These are phyloP conservation scores for Oegoconia quadripuncta DNA, from an alignment of 2,888 invertebrate species.

Conservation along the genomic window DNA sequence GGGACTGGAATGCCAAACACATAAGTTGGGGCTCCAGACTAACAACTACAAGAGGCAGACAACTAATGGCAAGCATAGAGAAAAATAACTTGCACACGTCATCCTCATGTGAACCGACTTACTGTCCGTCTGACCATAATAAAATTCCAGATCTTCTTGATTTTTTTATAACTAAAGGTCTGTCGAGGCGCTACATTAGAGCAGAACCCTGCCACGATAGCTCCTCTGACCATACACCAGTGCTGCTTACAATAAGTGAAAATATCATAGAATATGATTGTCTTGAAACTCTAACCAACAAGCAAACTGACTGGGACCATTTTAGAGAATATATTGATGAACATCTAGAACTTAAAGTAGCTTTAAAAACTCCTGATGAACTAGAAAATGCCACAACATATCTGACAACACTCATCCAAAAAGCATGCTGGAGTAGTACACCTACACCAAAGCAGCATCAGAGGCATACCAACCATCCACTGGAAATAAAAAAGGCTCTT, in stretches of 20 bases:
- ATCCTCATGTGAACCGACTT: slow-evolving; percentile 19
- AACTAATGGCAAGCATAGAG: slow-evolving; percentile 7
- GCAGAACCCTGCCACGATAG: slow-evolving; percentile 21
- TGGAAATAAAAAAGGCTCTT: slow-evolving; percentile 12
- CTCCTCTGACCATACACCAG: no score
- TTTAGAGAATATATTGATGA: slow-evolving; percentile 10
- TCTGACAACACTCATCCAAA: slow-evolving; percentile 7
- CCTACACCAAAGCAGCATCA: not conserved
- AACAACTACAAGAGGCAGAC: slow-evolving; percentile 12
- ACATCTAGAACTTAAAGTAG: slow-evolving; percentile 7
- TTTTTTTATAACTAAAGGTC: slow-evolving; percentile 18
- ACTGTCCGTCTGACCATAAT: slow-evolving; percentile 21
- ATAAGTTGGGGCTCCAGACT: slow-evolving; percentile 16
- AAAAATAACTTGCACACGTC: slow-evolving; percentile 1
- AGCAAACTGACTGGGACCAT: slow-evolving; percentile 17
- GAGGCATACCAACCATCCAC: not conserved
- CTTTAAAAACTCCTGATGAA: slow-evolving; percentile 11
- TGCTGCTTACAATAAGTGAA: slow-evolving; percentile 18
- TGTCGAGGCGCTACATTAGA: slow-evolving; percentile 5
- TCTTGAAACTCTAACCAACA: slow-evolving; percentile 6
- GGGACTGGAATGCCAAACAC: slow-evolving; percentile 22
- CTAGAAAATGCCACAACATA: slow-evolving; percentile 7
- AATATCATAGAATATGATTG: slow-evolving; percentile 1
- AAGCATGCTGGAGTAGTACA: slow-evolving; percentile 8
- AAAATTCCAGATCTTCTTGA: slow-evolving; percentile 22